A percentile compares a stretch with the other conserved stretches of the same genome.
phyloP scores from a whole-genome alignment of 2,113 vertebrate species.

The Hypanus sabinus region DNA sequence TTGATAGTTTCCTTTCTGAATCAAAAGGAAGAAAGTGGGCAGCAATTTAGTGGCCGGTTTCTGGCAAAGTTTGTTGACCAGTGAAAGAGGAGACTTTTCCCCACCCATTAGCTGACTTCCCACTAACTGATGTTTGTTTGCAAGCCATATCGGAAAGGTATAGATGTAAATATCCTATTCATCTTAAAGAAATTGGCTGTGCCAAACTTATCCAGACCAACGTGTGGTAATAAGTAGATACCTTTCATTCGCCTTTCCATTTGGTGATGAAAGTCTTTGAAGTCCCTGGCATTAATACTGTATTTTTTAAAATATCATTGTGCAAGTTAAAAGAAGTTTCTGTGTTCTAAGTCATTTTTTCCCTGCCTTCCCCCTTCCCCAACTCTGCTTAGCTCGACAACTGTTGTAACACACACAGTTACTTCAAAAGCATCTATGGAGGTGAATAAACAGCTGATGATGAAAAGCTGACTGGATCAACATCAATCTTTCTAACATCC shows the following conservation, averaged over 20 bases:
- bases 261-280: neutral
- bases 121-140: neutral
- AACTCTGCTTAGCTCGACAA: neutral
- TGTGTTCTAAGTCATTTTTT: neutral
- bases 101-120: neutral
- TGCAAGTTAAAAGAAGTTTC: neutral
- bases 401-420: neutral
- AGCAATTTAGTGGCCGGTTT: neutral
- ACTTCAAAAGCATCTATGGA: too few relatives aligned
- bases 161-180: neutral
- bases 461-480: too few relatives aligned
- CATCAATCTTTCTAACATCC: too few relatives aligned
- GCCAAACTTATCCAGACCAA: neutral
- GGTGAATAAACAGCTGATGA: too few relatives aligned
- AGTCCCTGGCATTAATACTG: neutral
- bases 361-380: too few relatives aligned
- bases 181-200: constrained; percentile 15
- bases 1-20: neutral
- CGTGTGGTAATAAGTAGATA: neutral
- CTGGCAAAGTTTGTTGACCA: neutral
- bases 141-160: neutral
- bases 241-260: neutral
- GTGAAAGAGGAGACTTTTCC: neutral
- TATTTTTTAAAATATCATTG: neutral
- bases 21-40: too few relatives aligned